Conservation (phyloP, 53 echinoderm and acorn worm species). For the Temnopleurus reevesii region DNA sequence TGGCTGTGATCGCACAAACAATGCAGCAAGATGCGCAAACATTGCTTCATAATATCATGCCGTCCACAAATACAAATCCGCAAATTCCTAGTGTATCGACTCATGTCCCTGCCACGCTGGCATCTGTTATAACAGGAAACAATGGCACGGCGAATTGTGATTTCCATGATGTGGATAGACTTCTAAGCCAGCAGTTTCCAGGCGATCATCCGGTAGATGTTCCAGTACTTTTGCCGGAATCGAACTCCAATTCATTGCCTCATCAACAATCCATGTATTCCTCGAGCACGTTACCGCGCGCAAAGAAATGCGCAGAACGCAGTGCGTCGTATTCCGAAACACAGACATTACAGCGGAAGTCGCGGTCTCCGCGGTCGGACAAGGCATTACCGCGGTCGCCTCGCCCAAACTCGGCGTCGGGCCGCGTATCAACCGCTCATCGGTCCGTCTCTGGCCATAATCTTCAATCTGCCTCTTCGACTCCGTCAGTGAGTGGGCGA, state of each 20-base stretch:
- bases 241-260: constrained; percentile 24
- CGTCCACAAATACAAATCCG: constrained; percentile 34
- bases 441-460: constrained; percentile 59
- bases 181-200: constrained; percentile 52
- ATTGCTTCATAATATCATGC: constrained; percentile 54
- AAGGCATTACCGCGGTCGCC: neutral
- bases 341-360: constrained; percentile 26
- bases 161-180: constrained; percentile 41
- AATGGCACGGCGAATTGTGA: constrained; percentile 21
- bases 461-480: constrained; percentile 51
- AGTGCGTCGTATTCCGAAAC: neutral
- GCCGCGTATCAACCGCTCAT: constrained; percentile 51
- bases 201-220: constrained; percentile 52
- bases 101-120: constrained; percentile 30
- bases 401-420: constrained; percentile 20
- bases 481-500: constrained; percentile 42
- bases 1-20: constrained; percentile 40
- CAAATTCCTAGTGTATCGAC: constrained; percentile 53
- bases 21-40: constrained; percentile 48
- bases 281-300: constrained; percentile 16
- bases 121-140: constrained; percentile 36
- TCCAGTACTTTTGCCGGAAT: constrained; percentile 43
- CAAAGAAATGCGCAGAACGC: neutral
- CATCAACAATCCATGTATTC: neutral
- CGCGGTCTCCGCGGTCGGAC: constrained; percentile 26